A percentile compares a stretch with the other conserved stretches of the same genome.
phyloP scores from a whole-genome alignment of 2,888 invertebrate genomes.

The Serripes groenlandicus region DNA sequence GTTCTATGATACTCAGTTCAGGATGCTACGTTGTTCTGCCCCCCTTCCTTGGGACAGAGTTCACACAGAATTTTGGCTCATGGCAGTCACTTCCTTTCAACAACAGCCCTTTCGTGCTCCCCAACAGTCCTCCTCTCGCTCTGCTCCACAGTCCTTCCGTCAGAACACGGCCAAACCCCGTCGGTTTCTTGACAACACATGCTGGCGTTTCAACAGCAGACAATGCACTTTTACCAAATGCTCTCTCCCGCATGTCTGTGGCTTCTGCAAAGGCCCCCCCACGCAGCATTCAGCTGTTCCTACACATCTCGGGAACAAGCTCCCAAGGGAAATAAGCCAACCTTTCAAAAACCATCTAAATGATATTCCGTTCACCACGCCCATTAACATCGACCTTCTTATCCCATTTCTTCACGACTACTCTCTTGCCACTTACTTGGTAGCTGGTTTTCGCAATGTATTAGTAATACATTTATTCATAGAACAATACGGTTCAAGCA shows the following conservation, averaged over 20 bases:
- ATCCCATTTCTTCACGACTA: neutral
- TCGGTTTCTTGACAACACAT: constrained; percentile 10
- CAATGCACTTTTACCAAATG: neutral
- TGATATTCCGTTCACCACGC: neutral
- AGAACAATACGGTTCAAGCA: too few species aligned
- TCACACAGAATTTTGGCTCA: constrained; percentile 10
- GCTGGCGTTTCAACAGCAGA: constrained; percentile 4
- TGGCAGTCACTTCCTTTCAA: neutral
- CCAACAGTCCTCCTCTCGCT: too few species aligned
- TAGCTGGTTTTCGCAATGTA: constrained; percentile 23
- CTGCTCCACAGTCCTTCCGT: too few species aligned
- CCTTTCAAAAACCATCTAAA: neutral
- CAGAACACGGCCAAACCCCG: neutral
- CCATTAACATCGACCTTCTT: neutral
- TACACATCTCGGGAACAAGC: neutral
- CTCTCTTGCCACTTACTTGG: neutral
- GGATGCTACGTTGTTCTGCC: neutral
- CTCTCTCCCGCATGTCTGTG: constrained; percentile 14
- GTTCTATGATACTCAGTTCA: neutral
- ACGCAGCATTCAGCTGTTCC: constrained; percentile 4
- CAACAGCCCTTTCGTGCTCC: neutral
- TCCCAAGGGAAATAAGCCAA: neutral
- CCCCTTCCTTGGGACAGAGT: neutral
- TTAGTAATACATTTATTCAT: too few species aligned
- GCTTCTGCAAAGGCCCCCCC: constrained; percentile 13